Evolutionary conservation across 1,140 invertebrate genomes (phyloP).

Genomic region (Galleria mellonella): DNA sequence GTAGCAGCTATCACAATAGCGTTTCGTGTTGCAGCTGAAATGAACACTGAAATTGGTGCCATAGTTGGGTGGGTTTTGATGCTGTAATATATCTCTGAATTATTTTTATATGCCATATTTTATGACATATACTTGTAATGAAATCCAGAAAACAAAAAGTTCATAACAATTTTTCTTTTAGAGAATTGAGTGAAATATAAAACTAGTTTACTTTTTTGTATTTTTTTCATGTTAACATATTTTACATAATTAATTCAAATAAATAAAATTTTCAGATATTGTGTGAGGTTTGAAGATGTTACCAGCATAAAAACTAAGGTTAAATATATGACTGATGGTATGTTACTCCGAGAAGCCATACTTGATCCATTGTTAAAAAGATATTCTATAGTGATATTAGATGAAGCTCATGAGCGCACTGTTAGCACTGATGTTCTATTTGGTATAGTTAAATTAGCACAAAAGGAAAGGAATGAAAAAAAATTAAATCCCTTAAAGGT

Average conservation of each 20-base stretch:
- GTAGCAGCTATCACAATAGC: slow-evolving; percentile 94
- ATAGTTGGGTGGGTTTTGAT: slow-evolving; percentile 87
- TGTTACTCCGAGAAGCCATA: slow-evolving; percentile 93
- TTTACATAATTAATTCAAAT: too few relatives aligned
- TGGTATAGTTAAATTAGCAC: slow-evolving; percentile 90
- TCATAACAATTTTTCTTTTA: too few relatives aligned
- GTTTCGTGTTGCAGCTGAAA: slow-evolving; percentile 87
- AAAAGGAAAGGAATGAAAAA: slow-evolving; percentile 79
- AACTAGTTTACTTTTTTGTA: too few relatives aligned
- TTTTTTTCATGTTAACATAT: too few relatives aligned
- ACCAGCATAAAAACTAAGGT: slow-evolving; percentile 86
- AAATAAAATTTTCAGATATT: slow-evolving; percentile 84
- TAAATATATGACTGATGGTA: slow-evolving; percentile 95
- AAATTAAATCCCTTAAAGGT: slow-evolving; percentile 80
- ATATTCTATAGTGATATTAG: slow-evolving; percentile 92
- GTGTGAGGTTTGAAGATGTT: slow-evolving; percentile 93
- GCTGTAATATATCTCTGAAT: too few relatives aligned
- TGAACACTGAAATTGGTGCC: slow-evolving; percentile 84
- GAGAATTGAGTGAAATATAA: too few relatives aligned
- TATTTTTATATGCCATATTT: too few relatives aligned
- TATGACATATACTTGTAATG: too few relatives aligned
- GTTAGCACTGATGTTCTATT: slow-evolving; percentile 95
- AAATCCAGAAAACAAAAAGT: too few relatives aligned
- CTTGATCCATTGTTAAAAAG: slow-evolving; percentile 80
- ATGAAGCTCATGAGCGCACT: slow-evolving; percentile 97